Evolutionary conservation across 2,888 invertebrate species (phyloP).

Genomic region (Mythimna ferrago): DNA sequence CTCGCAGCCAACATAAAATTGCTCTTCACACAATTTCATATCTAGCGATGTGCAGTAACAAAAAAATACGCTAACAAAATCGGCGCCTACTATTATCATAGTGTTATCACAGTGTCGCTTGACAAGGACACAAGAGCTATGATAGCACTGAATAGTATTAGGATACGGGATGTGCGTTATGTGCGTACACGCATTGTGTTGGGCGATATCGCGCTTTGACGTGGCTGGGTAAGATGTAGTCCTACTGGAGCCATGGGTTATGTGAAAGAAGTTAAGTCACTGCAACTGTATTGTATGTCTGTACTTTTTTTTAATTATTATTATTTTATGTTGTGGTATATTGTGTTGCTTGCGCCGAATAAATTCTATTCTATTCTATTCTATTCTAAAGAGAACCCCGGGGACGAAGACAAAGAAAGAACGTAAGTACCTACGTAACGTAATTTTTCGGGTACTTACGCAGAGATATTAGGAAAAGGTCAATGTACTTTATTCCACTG

Average conservation of each 20-base stretch:
- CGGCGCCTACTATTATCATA: slow-evolving; percentile 64
- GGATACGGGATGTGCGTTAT: slow-evolving; percentile 78
- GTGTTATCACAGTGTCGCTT: slow-evolving; percentile 78
- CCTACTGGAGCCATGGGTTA: neutral
- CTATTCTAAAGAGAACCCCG: too few relatives aligned
- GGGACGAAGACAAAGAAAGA: too few relatives aligned
- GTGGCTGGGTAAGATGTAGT: neutral
- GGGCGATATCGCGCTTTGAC: neutral
- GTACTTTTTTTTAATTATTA: too few relatives aligned
- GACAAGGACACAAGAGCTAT: slow-evolving; percentile 84
- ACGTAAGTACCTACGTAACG: too few relatives aligned
- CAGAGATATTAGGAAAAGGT: too few relatives aligned
- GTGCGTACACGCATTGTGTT: slow-evolving; percentile 33
- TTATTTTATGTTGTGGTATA: too few relatives aligned
- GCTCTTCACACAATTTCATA: neutral
- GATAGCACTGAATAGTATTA: slow-evolving; percentile 82
- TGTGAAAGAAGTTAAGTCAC: too few relatives aligned
- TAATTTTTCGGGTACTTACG: too few relatives aligned
- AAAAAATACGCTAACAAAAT: slow-evolving; percentile 73
- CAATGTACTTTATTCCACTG: too few relatives aligned
- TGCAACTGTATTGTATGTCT: too few relatives aligned
- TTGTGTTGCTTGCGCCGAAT: too few relatives aligned
- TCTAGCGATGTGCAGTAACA: slow-evolving; percentile 72
- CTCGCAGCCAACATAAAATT: neutral
- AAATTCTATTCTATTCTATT: too few relatives aligned